phyloP scores from a whole-genome alignment of 2,797 vertebrate genomes.

The Taenioides sp. region DNA sequence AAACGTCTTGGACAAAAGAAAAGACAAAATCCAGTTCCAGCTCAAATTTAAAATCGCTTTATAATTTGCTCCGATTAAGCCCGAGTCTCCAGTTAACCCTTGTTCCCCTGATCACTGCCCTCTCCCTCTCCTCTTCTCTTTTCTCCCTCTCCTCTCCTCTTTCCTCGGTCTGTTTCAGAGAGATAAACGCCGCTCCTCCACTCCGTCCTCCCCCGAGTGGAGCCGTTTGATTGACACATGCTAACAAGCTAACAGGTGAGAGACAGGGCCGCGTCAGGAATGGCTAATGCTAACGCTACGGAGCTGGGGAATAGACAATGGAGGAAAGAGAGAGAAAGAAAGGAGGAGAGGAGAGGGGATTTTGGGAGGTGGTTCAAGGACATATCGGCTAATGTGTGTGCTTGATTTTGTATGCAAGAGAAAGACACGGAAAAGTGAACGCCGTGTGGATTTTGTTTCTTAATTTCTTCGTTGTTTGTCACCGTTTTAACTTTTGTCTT shows the following conservation, averaged over 20 bases:
- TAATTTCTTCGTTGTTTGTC: no score
- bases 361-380: no score
- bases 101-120: not conserved
- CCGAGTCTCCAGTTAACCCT: not conserved
- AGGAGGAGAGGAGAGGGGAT: not conserved
- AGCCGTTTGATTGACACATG: conserved; percentile 73
- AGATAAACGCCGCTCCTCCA: conserved; percentile 56
- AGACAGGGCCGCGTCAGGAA: conserved; percentile 51
- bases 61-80: not conserved
- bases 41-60: not conserved
- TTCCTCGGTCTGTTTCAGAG: conserved; percentile 36
- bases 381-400: no score
- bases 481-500: no score
- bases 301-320: not conserved
- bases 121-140: conserved; percentile 14
- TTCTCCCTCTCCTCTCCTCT: not conserved
- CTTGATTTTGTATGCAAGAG: no score
- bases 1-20: not conserved
- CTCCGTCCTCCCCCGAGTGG: conserved; percentile 53
- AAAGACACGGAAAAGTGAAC: no score
- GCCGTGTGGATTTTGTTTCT: no score
- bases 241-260: conserved; percentile 71
- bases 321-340: not conserved
- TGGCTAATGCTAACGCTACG: conserved; percentile 9
- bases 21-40: not conserved